Percentiles rank a stretch among this genome's conserved stretches.
Conservation (phyloP, 1,140 invertebrate species). For the Acromyrmex charruanus region DNA sequence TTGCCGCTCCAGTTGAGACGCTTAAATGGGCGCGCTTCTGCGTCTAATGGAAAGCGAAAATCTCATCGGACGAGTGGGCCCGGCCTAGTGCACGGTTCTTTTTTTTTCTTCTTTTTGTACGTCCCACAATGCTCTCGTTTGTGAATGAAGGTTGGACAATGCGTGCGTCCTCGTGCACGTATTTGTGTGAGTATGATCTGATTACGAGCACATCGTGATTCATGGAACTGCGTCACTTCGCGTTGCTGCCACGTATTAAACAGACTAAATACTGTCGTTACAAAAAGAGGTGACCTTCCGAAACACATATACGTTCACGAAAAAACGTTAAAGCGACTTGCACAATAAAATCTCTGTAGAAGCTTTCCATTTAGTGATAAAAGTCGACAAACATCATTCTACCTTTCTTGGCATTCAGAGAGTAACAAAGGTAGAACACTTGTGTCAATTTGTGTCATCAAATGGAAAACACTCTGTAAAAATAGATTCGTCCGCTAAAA, state of each 20-base stretch:
- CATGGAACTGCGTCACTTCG: conserved; percentile 47
- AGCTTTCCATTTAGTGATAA: too few species aligned
- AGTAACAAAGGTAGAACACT: too few species aligned
- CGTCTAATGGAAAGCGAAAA: conserved; percentile 52
- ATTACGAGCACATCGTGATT: conserved; percentile 55
- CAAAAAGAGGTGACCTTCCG: background rate
- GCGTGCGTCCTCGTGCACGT: background rate
- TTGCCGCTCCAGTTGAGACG: conserved; percentile 54
- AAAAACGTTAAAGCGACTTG: background rate
- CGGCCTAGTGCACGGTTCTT: background rate
- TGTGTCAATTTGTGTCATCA: too few species aligned
- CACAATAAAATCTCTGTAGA: background rate
- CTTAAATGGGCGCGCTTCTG: conserved; percentile 38
- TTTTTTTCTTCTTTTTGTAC: conserved; percentile 7
- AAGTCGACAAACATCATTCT: too few species aligned
- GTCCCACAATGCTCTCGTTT: conserved; percentile 38
- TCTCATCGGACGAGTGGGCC: conserved; percentile 27
- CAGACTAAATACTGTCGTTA: conserved; percentile 22
- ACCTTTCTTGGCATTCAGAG: too few species aligned
- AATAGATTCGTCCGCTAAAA: too few species aligned
- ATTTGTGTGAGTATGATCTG: conserved; percentile 20
- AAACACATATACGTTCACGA: background rate
- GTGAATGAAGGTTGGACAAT: conserved; percentile 57
- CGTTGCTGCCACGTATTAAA: conserved; percentile 12
- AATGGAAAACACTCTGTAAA: too few species aligned